Evolutionary conservation across 2,797 vertebrate species (phyloP), one percentile per base, ranked within the genome.

Genomic region (Nyctalus aviator): DNA sequence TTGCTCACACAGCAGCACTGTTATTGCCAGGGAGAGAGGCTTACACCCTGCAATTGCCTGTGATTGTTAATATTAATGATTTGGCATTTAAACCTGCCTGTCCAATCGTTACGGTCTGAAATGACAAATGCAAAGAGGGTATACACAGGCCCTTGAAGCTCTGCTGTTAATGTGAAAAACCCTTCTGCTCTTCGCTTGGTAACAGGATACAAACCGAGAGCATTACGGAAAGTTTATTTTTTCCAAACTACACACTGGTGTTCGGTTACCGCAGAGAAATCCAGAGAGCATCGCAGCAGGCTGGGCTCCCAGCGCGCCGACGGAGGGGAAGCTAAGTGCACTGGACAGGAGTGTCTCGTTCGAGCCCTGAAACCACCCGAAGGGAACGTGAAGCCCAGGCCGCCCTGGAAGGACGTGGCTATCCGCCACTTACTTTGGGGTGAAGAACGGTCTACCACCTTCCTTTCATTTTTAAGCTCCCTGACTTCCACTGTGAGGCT

Each of bases 11-110:
- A 77, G n/a, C 8, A 93, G 84, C 50, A 79, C 88, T 0, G 44
- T 37, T 27, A 62, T n/a, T 69, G 53, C 89, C 88, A 91, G 1
- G 73, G 94, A 81, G 89, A 96, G 41, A 93, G 95, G 92, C 59
- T 71, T 55, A 83, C 35, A 75, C 11, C 11, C 20, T 86, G 96
- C 44, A 59, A 81, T 91, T 94, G 89, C 50, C 85, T 32, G 20
- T 7, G 78, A 95, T 8, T 82, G 81, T 97, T 92, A 55, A 32
- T 86, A 93, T 93, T 17, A 32, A 68, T 88, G 68, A 97, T 95
- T 97, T 94, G 81, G 86, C 90, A 89, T 78, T 96, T 96, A 95
- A 96, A 44, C 35, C 64, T 96, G n/a, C 91, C 69, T 92, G 53
- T 88, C 82, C 30, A 76, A 10, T 76, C 57, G 95, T 95, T 48